Conservation (phyloP, 2,113 vertebrate genomes). For the Illadopsis cleaveri region DNA sequence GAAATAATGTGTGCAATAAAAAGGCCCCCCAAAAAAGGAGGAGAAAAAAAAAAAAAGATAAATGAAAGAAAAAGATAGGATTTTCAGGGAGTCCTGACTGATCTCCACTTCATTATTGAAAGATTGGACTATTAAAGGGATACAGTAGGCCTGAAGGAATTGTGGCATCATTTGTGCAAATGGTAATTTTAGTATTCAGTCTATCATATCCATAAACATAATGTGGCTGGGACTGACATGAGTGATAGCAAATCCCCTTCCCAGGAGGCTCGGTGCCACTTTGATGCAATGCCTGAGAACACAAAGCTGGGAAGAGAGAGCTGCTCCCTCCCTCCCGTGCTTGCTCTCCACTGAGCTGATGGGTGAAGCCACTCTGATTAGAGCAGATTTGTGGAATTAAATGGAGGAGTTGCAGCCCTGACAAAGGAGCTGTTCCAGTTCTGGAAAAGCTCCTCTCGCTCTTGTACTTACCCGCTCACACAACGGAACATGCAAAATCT, state of each 20-base stretch:
- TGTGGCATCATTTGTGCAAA: constrained; percentile 73
- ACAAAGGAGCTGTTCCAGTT: constrained; percentile 10
- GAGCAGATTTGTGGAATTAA: constrained; percentile 62
- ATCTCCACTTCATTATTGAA: constrained; percentile 73
- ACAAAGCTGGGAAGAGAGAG: not conserved
- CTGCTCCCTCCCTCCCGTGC: not conserved
- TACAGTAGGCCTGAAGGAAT: constrained; percentile 69
- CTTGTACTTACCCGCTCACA: constrained; percentile 2
- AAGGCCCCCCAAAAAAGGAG: not conserved
- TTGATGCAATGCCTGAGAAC: constrained; percentile 58
- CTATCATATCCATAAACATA: constrained; percentile 66
- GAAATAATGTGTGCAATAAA: constrained; percentile 48
- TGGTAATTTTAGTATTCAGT: constrained; percentile 74
- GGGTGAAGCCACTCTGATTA: constrained; percentile 26
- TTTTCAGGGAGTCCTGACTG: constrained; percentile 63
- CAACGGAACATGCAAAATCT: constrained; percentile 19
- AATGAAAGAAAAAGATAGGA: constrained; percentile 59
- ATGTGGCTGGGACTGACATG: constrained; percentile 42
- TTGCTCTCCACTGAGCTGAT: not conserved
- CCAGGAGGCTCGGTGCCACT: constrained; percentile 46
- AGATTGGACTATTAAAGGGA: constrained; percentile 71
- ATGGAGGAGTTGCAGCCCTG: not conserved
- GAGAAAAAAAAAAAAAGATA: not conserved
- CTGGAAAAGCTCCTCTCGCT: not conserved
- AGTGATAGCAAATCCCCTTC: constrained; percentile 52